Percentiles rank a stretch among this genome's conserved stretches.
These are phyloP conservation scores for Aurelia aurita complex sp. Pacific DNA, from an alignment of 30 jellyfish, hydroid and myxozoan species.

Conservation along the genomic window DNA sequence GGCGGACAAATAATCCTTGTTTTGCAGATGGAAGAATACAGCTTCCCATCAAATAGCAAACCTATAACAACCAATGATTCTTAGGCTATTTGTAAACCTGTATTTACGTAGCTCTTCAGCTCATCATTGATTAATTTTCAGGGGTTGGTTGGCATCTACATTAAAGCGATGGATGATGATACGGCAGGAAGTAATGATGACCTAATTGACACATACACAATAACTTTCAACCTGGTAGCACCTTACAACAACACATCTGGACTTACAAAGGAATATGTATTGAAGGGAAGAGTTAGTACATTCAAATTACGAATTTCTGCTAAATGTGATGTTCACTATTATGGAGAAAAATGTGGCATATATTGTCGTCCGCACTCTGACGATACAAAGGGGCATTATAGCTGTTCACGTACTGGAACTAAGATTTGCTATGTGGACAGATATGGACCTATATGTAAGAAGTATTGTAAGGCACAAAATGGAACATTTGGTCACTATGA, in stretches of 20 bases:
- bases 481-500: slow-evolving; percentile 45
- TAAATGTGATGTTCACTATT: slow-evolving; percentile 37
- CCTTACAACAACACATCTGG: slow-evolving; percentile 26
- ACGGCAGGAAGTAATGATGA: slow-evolving; percentile 26
- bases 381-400: slow-evolving; percentile 38
- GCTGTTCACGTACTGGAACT: slow-evolving; percentile 34
- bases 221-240: background rate
- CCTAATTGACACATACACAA: slow-evolving; percentile 35
- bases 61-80: no score
- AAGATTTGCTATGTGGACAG: slow-evolving; percentile 23
- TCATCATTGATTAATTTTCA: background rate
- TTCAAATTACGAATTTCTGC: slow-evolving; percentile 11
- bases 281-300: slow-evolving; percentile 2
- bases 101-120: background rate
- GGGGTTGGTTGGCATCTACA: slow-evolving; percentile 29
- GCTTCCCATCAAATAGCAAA: no score
- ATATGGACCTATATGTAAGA: slow-evolving; percentile 26
- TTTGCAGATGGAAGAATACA: no score
- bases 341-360: slow-evolving; percentile 11
- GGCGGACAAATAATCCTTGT: no score
- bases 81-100: no score
- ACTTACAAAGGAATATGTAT: background rate
- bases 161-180: slow-evolving; percentile 52
- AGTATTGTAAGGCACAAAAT: slow-evolving; percentile 14
- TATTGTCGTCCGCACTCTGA: slow-evolving; percentile 5